Base-by-base conservation (phyloP, 1,140 invertebrate genomes). In the Eueides isabella region DNA sequence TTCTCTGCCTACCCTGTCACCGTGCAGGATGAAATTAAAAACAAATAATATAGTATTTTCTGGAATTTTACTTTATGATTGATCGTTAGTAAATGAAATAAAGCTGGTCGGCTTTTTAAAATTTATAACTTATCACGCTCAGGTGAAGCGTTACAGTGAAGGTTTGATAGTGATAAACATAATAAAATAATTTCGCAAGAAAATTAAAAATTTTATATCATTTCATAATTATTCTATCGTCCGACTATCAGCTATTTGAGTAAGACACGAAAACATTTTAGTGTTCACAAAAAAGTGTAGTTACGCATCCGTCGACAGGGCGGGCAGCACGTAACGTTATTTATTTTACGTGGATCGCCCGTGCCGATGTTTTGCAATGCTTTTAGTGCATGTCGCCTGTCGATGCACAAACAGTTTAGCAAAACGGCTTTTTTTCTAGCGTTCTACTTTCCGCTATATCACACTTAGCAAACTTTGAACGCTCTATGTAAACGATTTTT, bases 351-450 rank as follows among this genome's bases (percentile, higher is more conserved):
- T 81, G 82, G 76, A 81, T 65, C 78, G 77, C 62, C 77, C 70
- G 48, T 64, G 72, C 66, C 74, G 66, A 44, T 81, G 80, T 85
- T 88, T 88, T 84, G 75, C 81, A 79, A 74, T 79, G 80, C 80
- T 87, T 91, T 89, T 85, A 85, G 75, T 79, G 82, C 79, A 77
- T 82, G 84, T 82, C 74, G 73, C 35, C 78, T 75, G 80, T 81
- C 84, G 80, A 80, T 81, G 81, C 78, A 83, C 84, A 88, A 88
- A 91, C 86, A 90, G 85, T 90, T 91, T 91, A 89, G 85, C 80
- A 72, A 83, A 75, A 67, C 80, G 74, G 77, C 81, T 73, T 83
- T 87, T n/a, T 83, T 77, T 77, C 76, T 81, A 77, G 67, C 80
- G 61, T 38, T 19, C 26, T 31, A 63, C 28, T 30, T 29, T 33